A percentile compares a stretch with the other conserved stretches of the same genome.
Evolutionary conservation across 2,797 vertebrate species (phyloP).

Genomic region (Uromys caudimaculatus): DNA sequence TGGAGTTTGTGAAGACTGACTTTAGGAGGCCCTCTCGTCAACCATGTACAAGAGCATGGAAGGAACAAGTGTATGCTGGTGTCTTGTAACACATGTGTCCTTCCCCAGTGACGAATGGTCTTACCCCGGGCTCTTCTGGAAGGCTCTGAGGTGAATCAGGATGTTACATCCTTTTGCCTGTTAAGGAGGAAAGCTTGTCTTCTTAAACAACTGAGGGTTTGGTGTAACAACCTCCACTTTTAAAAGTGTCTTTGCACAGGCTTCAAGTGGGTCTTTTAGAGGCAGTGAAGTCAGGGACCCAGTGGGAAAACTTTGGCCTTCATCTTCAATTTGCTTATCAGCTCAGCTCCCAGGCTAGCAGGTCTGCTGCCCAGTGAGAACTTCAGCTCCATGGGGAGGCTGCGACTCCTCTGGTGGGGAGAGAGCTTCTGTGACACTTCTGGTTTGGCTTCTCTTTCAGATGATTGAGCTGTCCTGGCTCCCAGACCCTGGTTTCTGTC

Average conservation of each 20-base stretch:
- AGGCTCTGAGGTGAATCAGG: slow-evolving; percentile 36
- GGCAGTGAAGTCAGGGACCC: background rate
- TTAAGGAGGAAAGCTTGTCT: slow-evolving; percentile 51
- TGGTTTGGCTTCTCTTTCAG: slow-evolving; percentile 73
- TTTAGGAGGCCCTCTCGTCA: background rate
- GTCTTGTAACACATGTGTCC: background rate
- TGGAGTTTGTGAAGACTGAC: background rate
- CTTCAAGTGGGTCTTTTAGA: slow-evolving; percentile 4
- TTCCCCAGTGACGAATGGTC: background rate
- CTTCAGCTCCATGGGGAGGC: background rate
- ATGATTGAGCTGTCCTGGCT: slow-evolving; percentile 77
- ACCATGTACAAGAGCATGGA: background rate
- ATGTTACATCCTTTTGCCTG: background rate
- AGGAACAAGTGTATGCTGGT: background rate
- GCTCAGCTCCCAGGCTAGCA: slow-evolving; percentile 43
- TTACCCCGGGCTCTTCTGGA: background rate
- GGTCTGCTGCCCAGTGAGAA: slow-evolving; percentile 4
- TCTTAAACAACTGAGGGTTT: slow-evolving; percentile 35
- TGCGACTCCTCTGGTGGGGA: slow-evolving; percentile 59
- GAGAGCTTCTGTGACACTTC: slow-evolving; percentile 68
- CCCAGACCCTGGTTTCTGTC: slow-evolving; percentile 79
- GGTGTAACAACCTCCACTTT: slow-evolving; percentile 31
- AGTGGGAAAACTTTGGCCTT: slow-evolving; percentile 49
- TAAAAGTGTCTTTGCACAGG: slow-evolving; percentile 16
- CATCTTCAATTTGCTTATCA: slow-evolving; percentile 67